These are phyloP conservation scores for Ametastegia equiseti DNA, from an alignment of 2,888 invertebrate genomes.

Conservation along the genomic window DNA sequence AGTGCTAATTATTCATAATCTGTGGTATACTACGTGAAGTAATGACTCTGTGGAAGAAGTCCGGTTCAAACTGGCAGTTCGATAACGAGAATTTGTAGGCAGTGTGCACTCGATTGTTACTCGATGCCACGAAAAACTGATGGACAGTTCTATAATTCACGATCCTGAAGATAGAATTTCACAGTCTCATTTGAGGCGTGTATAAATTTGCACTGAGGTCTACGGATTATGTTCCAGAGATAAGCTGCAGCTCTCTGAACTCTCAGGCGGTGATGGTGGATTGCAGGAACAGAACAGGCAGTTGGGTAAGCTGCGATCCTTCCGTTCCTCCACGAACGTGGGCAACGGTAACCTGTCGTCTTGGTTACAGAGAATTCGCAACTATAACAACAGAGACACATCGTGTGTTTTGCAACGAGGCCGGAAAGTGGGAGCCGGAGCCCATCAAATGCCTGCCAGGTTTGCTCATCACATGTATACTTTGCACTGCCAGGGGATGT, in stretches of 20 bases:
- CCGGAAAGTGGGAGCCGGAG: slow-evolving; percentile 70
- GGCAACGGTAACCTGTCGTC: slow-evolving; percentile 63
- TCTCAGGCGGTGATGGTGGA: neutral
- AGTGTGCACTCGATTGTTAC: too few relatives aligned
- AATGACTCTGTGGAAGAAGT: too few relatives aligned
- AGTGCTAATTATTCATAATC: neutral
- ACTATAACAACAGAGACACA: slow-evolving; percentile 55
- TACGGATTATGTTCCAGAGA: slow-evolving; percentile 7
- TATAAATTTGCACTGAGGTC: too few relatives aligned
- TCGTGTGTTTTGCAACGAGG: slow-evolving; percentile 63
- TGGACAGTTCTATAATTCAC: too few relatives aligned
- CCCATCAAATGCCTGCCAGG: slow-evolving; percentile 71
- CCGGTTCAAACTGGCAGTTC: too few relatives aligned
- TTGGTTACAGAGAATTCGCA: slow-evolving; percentile 60
- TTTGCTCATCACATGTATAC: slow-evolving; percentile 64
- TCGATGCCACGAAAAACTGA: too few relatives aligned
- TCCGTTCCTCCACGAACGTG: slow-evolving; percentile 60
- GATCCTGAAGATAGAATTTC: too few relatives aligned
- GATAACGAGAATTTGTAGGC: too few relatives aligned
- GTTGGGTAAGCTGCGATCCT: slow-evolving; percentile 55
- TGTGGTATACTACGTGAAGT: too few relatives aligned
- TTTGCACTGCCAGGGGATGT: slow-evolving; percentile 61
- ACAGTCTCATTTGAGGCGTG: too few relatives aligned
- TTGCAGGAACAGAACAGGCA: neutral
- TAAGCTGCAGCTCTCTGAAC: neutral